Evolutionary conservation across 1,140 invertebrate species (phyloP).

Genomic region (Achroia grisella): DNA sequence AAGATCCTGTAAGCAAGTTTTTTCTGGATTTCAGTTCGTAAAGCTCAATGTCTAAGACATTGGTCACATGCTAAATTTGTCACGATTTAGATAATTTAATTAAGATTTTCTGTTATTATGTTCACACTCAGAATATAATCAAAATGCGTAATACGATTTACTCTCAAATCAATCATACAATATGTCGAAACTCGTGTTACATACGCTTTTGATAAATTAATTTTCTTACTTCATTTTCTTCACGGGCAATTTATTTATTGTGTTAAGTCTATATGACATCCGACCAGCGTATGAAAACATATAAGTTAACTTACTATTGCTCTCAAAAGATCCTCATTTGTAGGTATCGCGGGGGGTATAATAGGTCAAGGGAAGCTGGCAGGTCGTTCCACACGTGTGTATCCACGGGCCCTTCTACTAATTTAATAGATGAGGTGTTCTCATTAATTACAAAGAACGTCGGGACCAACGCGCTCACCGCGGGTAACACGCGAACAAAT

Average conservation of each 20-base stretch:
- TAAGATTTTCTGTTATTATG: too few relatives aligned
- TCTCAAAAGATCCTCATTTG: neutral
- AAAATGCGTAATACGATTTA: slow-evolving; percentile 8
- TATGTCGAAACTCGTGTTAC: slow-evolving; percentile 23
- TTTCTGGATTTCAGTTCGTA: too few relatives aligned
- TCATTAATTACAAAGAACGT: slow-evolving; percentile 71
- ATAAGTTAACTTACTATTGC: too few relatives aligned
- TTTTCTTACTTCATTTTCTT: slow-evolving; percentile 65
- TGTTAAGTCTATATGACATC: slow-evolving; percentile 49
- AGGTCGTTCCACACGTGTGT: slow-evolving; percentile 41
- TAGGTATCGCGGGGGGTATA: neutral
- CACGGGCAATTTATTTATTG: slow-evolving; percentile 65
- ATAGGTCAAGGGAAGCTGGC: slow-evolving; percentile 39
- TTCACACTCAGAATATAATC: slow-evolving; percentile 4
- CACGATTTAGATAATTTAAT: too few relatives aligned
- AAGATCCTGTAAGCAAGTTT: too few relatives aligned
- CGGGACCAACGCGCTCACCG: slow-evolving; percentile 45
- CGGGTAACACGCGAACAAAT: slow-evolving; percentile 55
- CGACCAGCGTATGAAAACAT: slow-evolving; percentile 14
- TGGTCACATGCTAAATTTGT: too few relatives aligned
- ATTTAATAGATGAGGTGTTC: slow-evolving; percentile 72
- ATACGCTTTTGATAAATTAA: slow-evolving; percentile 61
- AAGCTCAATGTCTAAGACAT: too few relatives aligned
- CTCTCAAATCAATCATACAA: slow-evolving; percentile 36
- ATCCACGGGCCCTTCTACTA: slow-evolving; percentile 59